Base-by-base conservation (phyloP, 2,113 vertebrate genomes). In the Hydrolagus affinis region DNA sequence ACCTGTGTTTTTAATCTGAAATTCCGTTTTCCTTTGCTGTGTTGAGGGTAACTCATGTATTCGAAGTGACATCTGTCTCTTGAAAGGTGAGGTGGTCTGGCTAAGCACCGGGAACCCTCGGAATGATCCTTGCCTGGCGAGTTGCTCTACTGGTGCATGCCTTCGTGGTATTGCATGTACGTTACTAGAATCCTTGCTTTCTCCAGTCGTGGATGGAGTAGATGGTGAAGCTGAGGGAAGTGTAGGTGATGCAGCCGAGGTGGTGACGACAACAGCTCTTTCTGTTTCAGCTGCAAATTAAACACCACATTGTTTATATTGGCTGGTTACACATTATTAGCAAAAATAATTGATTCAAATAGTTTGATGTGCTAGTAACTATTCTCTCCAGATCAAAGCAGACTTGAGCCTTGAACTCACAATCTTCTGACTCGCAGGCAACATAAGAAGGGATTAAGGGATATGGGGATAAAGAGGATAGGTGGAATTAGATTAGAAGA, bases 41-140 rank as follows among this genome's bases (percentile, higher is more conserved):
- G 94, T 98, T 90, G 97, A 99, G 86, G 98, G 97, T 88, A 99
- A 91, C 88, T 99, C 98, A 62, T 98, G 98, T 91, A 97, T 97
- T 89, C 98, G 94, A 87, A 99, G 92, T 0, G 98, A 99, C 75
- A 97, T 89, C 85, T 98, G 97, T 11, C 98, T 94, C 87, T 99
- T 99, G 90, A 99, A 99, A 87, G 98, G 98, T 75, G 98, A 99
- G 56, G 96, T 98, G 92, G 98, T 99, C 91, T 98, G 96, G 89
- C 96, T 97, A 69, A 99, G 97, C 66, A 91, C 96, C 0, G 97
- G 98, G 91, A 99, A 99, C 87, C 96, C 98, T 76, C 95, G 92
- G 93, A 99, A 99, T 70, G 98, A 99, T 59, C 97, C 97, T 92
- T 99, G 98, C 56, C 98, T 93, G 87, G 96, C 97, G 64, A 99